These are phyloP conservation scores for Griposia aprilina DNA, from an alignment of 2,888 invertebrate genomes.

Conservation along the genomic window DNA sequence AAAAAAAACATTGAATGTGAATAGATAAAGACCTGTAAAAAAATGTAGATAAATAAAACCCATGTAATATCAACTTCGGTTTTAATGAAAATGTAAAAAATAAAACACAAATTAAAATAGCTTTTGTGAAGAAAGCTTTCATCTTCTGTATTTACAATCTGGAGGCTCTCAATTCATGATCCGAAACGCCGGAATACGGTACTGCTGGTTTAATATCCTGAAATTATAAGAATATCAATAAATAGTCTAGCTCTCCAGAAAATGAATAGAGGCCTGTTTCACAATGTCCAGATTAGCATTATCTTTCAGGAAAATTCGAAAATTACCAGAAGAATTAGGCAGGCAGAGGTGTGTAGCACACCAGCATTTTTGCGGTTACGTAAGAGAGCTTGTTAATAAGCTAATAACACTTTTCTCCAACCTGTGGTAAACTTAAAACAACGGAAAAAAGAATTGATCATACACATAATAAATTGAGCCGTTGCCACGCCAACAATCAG, in stretches of 20 bases:
- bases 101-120: background rate
- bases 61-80: constrained; percentile 20
- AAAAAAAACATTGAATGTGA: background rate
- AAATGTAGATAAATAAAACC: constrained; percentile 23
- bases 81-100: constrained; percentile 41
- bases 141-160: constrained; percentile 37
- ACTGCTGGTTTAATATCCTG: constrained; percentile 85
- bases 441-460: background rate
- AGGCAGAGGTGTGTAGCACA: background rate
- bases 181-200: constrained; percentile 69
- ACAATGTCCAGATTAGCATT: background rate
- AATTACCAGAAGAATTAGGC: background rate
- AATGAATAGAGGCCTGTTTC: background rate
- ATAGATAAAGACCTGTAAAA: background rate
- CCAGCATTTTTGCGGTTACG: background rate
- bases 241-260: background rate
- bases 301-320: background rate
- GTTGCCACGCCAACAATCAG: too few species aligned
- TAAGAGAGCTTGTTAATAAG: background rate
- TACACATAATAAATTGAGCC: too few species aligned
- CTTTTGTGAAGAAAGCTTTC: background rate
- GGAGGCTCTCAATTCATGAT: constrained; percentile 31
- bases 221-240: constrained; percentile 66
- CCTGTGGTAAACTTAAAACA: background rate
- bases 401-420: background rate